Conservation (phyloP, 2,797 vertebrate genomes). For the Sebastolobus alascanus region DNA sequence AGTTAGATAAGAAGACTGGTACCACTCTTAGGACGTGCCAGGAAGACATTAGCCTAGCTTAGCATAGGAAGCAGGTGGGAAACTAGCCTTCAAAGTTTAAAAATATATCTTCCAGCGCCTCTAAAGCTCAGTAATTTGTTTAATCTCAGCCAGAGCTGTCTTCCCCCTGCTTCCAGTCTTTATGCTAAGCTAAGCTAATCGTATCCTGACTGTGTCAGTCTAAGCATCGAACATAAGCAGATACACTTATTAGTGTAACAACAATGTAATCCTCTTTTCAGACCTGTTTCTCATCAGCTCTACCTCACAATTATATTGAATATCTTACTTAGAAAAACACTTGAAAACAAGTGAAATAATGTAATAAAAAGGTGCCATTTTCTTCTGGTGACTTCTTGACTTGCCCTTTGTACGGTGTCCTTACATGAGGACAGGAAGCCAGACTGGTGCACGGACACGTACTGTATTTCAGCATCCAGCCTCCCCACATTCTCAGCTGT, state of each 20-base stretch:
- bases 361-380: neutral
- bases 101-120: too few species aligned
- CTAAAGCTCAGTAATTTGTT: neutral
- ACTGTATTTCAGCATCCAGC: constrained; percentile 23
- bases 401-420: neutral
- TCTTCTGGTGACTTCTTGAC: neutral
- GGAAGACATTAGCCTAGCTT: neutral
- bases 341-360: neutral
- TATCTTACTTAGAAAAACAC: neutral
- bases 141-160: neutral
- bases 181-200: neutral
- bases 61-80: neutral
- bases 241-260: neutral
- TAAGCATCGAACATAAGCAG: neutral
- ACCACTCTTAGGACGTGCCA: too few species aligned
- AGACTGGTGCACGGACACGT: constrained; percentile 8
- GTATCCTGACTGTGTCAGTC: neutral
- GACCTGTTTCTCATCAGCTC: neutral
- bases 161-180: neutral
- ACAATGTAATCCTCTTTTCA: neutral
- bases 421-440: constrained; percentile 18
- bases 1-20: too few species aligned
- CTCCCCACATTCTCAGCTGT: constrained; percentile 63
- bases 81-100: too few species aligned
- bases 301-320: neutral